Conservation (phyloP, 2,113 vertebrate genomes). For the Mus spicilegus region DNA sequence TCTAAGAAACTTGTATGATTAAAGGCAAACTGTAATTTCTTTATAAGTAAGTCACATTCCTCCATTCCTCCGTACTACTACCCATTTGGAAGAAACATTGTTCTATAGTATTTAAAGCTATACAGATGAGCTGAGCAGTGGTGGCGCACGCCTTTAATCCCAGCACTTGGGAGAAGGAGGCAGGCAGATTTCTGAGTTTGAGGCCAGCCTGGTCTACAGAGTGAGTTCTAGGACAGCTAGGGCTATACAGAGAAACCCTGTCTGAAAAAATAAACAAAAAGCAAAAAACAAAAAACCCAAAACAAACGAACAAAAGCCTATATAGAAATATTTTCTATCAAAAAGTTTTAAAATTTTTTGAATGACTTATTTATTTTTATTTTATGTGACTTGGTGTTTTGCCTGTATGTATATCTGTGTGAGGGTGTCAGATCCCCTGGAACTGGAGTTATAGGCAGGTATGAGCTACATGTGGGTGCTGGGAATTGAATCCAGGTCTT, state of each 20-base stretch:
- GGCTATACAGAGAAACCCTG: too few relatives aligned
- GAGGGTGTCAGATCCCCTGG: not conserved
- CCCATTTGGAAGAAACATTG: constrained; percentile 18
- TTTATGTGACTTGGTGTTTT: not conserved
- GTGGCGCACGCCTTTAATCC: too few relatives aligned
- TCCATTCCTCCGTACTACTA: not conserved
- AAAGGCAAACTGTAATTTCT: constrained; percentile 53
- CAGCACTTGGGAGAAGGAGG: too few relatives aligned
- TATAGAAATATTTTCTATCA: not conserved
- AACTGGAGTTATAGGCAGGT: not conserved
- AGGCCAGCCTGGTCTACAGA: too few relatives aligned
- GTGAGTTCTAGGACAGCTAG: too few relatives aligned
- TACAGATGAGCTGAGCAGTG: not conserved
- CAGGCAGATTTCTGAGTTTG: too few relatives aligned
- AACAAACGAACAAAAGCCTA: too few relatives aligned
- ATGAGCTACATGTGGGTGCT: not conserved
- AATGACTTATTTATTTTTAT: not conserved
- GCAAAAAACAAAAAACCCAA: too few relatives aligned
- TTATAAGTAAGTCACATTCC: constrained; percentile 1
- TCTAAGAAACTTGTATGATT: constrained; percentile 1
- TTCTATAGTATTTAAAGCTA: constrained; percentile 14
- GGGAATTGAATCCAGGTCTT: not conserved
- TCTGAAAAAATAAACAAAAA: too few relatives aligned
- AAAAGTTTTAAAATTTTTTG: not conserved
- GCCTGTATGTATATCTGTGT: not conserved